These are phyloP conservation scores for Ypsolopha sequella DNA, from an alignment of 2,888 invertebrate genomes.

Conservation along the genomic window DNA sequence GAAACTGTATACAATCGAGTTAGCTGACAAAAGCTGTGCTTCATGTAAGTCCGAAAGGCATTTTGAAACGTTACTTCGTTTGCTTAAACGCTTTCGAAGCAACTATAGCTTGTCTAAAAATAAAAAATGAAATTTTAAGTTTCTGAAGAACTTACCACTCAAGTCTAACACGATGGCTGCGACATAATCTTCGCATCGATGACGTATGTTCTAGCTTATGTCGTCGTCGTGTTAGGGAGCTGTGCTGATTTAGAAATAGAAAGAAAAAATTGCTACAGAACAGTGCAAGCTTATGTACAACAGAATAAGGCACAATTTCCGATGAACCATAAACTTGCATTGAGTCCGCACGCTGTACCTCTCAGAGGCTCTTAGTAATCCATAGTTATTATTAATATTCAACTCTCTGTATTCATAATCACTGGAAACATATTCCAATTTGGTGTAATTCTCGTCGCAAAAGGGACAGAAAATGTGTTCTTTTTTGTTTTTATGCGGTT, in stretches of 20 bases:
- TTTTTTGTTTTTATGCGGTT: background rate
- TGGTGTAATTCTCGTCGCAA: slow-evolving; percentile 61
- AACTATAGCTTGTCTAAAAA: background rate
- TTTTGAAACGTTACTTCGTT: background rate
- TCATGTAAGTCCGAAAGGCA: too few relatives aligned
- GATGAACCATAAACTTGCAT: slow-evolving; percentile 26
- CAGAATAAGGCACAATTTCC: background rate
- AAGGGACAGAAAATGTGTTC: slow-evolving; percentile 32
- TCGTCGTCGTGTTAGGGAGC: background rate
- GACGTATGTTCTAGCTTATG: background rate
- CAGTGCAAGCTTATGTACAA: slow-evolving; percentile 5
- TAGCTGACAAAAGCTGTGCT: background rate
- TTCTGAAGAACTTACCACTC: background rate
- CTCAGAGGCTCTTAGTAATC: slow-evolving; percentile 52
- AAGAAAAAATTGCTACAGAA: slow-evolving; percentile 1
- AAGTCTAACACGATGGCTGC: background rate
- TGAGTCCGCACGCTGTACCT: slow-evolving; percentile 45
- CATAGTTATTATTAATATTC: slow-evolving; percentile 64
- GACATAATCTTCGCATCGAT: background rate
- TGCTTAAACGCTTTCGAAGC: background rate
- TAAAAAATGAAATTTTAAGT: background rate
- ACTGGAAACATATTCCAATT: slow-evolving; percentile 38
- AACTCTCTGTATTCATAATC: slow-evolving; percentile 58
- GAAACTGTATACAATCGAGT: background rate
- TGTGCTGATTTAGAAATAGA: background rate